Evolutionary conservation across 2,888 invertebrate species (phyloP), one percentile per base, ranked within the genome.

Genomic region (Amblyjoppa proteus): DNA sequence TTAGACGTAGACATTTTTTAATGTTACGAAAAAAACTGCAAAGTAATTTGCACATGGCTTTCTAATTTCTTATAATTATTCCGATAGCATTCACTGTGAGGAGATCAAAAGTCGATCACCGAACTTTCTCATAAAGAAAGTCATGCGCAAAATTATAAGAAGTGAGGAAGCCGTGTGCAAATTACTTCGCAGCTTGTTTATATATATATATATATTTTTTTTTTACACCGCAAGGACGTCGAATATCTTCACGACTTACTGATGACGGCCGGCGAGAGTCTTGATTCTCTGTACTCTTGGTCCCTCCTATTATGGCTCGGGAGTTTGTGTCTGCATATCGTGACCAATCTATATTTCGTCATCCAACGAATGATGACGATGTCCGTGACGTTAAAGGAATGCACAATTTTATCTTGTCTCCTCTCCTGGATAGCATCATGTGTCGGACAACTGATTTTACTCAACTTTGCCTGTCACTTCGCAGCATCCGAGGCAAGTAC

Each of bases 301-400:
- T 88, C 91, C 0, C 74, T 94, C 0, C 82, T 94, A 41, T 64
- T 93, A 2, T 93, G 92, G 91, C 84, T 94, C n/a, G 83, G 83
- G 2, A 93, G 91, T 87, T 86, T 94, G 28, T 87, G 90, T 61
- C 28, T 90, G 3, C 93, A 94, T 81, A 85, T 86, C 51, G 90
- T 93, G 11, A 87, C 88, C 82, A 90, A 91, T 87, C 71, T 90
- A 13, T 94, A 91, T 75, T 92, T 90, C 73, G 81, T 93, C 31
- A 87, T 89, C 53, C 79, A 88, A 31, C 90, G 89, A 85, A 0
- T 87, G 3, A 16, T 90, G 16, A 49, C 11, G 16, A 51, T 28
- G 45, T 3, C 51, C 16, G 68, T 56, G 64, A 13, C 61, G 9
- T 1, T 31, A 1, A 2, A 9, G 9, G 9, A 81, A 51, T 79